These are phyloP conservation scores for human DNA, from an alignment of 2,113 vertebrate genomes.

Conservation along the genomic window GRCh38 chr5:139597501-139598000, in stretches of 20 bases:
- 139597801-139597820: neutral
- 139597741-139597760: neutral
- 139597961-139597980: no score
- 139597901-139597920: no score
- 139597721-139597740: neutral
- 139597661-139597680: slow-evolving; percentile 22
- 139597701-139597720: neutral
- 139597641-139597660: neutral
- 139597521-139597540: slow-evolving; percentile 11
- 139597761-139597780: neutral
- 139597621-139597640: neutral
- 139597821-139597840: neutral
- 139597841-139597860: slow-evolving; percentile 36
- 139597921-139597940: no score
- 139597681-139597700: neutral
- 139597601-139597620: slow-evolving; percentile 47
- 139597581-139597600: slow-evolving; percentile 37
- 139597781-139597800: neutral
- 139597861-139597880: neutral
- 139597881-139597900: neutral
- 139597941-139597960: no score
- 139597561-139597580: slow-evolving; percentile 20
- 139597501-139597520: slow-evolving; percentile 3
- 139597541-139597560: neutral
- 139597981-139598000: no score